A percentile compares a stretch with the other conserved stretches of the same genome.
Evolutionary conservation across 1,140 invertebrate species (phyloP).

Genomic region (Drosophila cardini): DNA sequence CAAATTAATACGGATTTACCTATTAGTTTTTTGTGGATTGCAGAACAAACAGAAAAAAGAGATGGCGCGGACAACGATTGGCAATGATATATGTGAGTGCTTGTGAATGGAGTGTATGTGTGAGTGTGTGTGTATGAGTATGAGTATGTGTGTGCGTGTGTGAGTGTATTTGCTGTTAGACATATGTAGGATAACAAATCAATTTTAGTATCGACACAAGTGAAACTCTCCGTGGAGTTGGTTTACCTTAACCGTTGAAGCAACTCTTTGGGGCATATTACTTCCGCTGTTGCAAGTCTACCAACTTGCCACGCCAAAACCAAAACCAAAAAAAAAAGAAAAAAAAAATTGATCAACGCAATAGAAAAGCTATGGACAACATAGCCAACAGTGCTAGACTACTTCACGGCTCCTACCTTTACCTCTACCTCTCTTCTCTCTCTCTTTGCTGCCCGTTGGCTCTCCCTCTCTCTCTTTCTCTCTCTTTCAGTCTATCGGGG

Average conservation of each 20-base stretch:
- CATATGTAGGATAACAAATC: conserved; percentile 79
- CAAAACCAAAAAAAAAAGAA: no score
- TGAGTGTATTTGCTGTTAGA: conserved; percentile 47
- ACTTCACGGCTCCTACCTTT: not conserved
- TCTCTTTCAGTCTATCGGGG: conserved; percentile 3
- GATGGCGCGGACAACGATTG: conserved; percentile 37
- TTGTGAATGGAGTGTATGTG: conserved; percentile 16
- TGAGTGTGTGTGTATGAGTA: conserved; percentile 1
- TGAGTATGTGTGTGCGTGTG: conserved; percentile 27
- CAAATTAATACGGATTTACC: no score
- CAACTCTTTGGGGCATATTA: conserved; percentile 68
- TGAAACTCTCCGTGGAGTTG: conserved; percentile 8
- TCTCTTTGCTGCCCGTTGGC: not conserved
- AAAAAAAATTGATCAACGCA: conserved; percentile 19
- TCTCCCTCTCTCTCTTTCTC: not conserved
- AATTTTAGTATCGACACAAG: conserved; percentile 60
- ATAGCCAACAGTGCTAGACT: not conserved
- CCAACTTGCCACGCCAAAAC: not conserved
- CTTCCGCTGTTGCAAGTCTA: conserved; percentile 54
- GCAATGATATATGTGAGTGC: conserved; percentile 41
- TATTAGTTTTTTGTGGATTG: conserved; percentile 1
- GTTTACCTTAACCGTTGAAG: conserved; percentile 7
- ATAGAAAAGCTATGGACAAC: conserved; percentile 18
- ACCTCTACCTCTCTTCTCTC: not conserved
- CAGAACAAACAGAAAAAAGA: conserved; percentile 41